These are phyloP conservation scores for Acanthoscelides obtectus DNA, from an alignment of 2,888 invertebrate genomes.

Conservation along the genomic window DNA sequence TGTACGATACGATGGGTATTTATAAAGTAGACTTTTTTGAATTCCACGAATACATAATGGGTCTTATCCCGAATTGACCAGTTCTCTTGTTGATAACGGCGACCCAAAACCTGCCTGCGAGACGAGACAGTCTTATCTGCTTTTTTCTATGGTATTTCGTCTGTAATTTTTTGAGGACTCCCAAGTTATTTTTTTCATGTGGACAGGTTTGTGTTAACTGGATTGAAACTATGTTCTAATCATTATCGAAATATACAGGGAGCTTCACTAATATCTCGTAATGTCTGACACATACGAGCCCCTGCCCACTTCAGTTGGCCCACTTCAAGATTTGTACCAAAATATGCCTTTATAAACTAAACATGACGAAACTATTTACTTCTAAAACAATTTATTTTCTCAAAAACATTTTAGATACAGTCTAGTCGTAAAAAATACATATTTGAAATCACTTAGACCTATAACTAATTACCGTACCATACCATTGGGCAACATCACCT, in stretches of 20 bases:
- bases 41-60: neutral
- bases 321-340: no score
- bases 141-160: neutral
- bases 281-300: no score
- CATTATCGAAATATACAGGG: neutral
- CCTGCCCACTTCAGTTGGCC: no score
- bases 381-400: no score
- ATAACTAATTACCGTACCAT: no score
- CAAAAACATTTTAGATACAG: no score
- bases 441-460: no score
- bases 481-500: no score
- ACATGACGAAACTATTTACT: no score
- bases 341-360: no score
- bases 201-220: neutral
- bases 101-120: neutral
- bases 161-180: neutral
- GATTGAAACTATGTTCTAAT: neutral
- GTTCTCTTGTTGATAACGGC: neutral
- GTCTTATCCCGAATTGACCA: neutral
- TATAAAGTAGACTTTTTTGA: neutral
- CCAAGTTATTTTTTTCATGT: neutral
- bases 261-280: neutral
- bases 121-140: neutral
- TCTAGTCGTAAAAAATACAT: no score
- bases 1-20: neutral